Base-by-base conservation (phyloP, 35 echinoderm and acorn worm species). In the Ophiothrix spiculata region DNA sequence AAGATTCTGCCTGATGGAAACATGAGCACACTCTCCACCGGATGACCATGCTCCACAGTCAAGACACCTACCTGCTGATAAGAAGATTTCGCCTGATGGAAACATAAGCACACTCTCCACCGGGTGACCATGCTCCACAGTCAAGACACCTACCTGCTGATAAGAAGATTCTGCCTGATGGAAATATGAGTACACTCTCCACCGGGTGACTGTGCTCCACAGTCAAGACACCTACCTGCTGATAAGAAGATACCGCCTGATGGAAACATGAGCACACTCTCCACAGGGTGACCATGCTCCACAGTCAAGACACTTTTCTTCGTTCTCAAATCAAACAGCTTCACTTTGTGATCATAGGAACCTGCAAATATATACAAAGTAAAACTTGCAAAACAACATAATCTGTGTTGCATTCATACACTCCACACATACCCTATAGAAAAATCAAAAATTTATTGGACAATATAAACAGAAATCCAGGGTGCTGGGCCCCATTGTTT, bases 261-360 rank as follows among this genome's bases (percentile, higher is more conserved):
- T 73, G 96, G 96, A 36, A 99, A 89, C 86, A 99, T 94, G 33
- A 94, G 64, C 11, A 93, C 92, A 63, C 91, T 93, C 64, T 99
- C 96, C 19, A 99, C 89, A 31, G 96, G 96, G 36, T 91, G 89
- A 37, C 96, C 92, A 77, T 99, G 96, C 31, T 94, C 91, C 1
- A 99, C 86, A 23, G 74, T 89, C 56, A 94, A 35, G n/a, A 94
- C 86, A 84, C 89, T 94, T 12, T 81, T 38, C 39, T 88, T 75
- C 11, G 92, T 89, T 75, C 95, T 77, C 35, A 94, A 45, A 56
- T 99, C 96, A 99, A 89, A 94, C 23, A 99, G 77, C 64, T 89
- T 99, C 63, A 90, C 96, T 78, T 84, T 93, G 76, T 94, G 92
- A 86, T 99, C 96, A 75, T 99, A 99, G n/a, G 92, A 91, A 77